phyloP scores from a whole-genome alignment of 2,888 invertebrate genomes.

The Leptothorax acervorum region DNA sequence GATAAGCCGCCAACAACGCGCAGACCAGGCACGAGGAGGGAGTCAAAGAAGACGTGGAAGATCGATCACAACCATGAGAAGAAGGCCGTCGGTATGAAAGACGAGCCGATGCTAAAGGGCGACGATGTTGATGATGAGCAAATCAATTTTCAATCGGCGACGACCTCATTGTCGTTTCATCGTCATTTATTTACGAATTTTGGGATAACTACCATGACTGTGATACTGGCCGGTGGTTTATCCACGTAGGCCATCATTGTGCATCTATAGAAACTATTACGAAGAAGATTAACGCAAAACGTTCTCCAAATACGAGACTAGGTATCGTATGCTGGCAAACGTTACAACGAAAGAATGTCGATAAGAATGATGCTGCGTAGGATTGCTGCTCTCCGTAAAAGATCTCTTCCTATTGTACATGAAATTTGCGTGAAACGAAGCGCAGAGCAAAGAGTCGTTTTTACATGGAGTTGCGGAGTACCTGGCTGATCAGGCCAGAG shows the following conservation, averaged over 20 bases:
- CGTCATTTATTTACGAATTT: slow-evolving; percentile 76
- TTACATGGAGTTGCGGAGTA: slow-evolving; percentile 29
- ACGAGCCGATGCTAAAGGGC: slow-evolving; percentile 79
- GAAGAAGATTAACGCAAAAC: slow-evolving; percentile 9
- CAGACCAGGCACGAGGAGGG: slow-evolving; percentile 79
- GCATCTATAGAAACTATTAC: slow-evolving; percentile 17
- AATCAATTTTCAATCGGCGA: slow-evolving; percentile 80
- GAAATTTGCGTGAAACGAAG: slow-evolving; percentile 33
- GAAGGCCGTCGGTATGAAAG: slow-evolving; percentile 80
- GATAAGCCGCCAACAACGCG: slow-evolving; percentile 79
- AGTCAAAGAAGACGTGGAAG: slow-evolving; percentile 81
- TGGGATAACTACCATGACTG: slow-evolving; percentile 71
- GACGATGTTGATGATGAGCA: slow-evolving; percentile 76
- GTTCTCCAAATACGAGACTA: not conserved
- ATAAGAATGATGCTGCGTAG: slow-evolving; percentile 15
- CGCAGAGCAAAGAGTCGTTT: slow-evolving; percentile 18
- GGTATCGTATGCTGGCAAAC: not conserved
- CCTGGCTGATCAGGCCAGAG: slow-evolving; percentile 34
- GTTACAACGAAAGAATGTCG: slow-evolving; percentile 23
- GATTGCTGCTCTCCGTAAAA: slow-evolving; percentile 3
- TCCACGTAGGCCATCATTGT: slow-evolving; percentile 72
- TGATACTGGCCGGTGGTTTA: slow-evolving; percentile 73
- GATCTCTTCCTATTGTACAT: slow-evolving; percentile 38
- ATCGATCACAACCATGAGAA: slow-evolving; percentile 79
- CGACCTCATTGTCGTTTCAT: slow-evolving; percentile 77